Evolutionary conservation across 2,113 vertebrate genomes (phyloP).

Genomic region (Chaetura pelagica): DNA sequence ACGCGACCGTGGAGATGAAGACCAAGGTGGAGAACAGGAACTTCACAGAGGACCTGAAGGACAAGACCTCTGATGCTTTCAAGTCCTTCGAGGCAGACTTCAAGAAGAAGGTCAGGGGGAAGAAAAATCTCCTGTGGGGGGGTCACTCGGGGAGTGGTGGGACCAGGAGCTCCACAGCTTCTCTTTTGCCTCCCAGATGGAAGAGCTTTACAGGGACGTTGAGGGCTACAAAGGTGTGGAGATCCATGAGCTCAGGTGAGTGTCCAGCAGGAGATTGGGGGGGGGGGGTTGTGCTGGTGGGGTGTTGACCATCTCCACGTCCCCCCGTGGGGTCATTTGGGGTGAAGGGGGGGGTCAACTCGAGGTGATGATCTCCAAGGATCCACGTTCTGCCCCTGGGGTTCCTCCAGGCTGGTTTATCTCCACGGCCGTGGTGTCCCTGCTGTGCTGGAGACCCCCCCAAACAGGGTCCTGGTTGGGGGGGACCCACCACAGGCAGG

Average conservation of each 20-base stretch:
- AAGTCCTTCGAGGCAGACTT: not conserved
- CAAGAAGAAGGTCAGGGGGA: not conserved
- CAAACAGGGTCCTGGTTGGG: no score
- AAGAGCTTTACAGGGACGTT: not conserved
- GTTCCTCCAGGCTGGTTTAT: not conserved
- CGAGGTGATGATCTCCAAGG: not conserved
- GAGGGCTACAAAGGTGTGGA: not conserved
- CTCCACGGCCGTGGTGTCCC: no score
- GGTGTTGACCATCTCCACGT: not conserved
- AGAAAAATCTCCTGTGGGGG: no score
- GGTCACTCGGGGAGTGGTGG: no score
- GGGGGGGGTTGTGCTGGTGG: not conserved
- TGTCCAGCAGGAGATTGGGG: fast-evolving
- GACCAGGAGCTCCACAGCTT: no score
- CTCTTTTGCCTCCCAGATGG: not conserved
- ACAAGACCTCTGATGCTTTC: not conserved
- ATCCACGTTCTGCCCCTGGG: not conserved
- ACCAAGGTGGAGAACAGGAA: not conserved
- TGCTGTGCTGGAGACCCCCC: not conserved
- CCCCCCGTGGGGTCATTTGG: not conserved
- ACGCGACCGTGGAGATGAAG: not conserved
- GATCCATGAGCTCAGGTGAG: not conserved
- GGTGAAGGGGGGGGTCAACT: not conserved
- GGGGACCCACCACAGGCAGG: no score
- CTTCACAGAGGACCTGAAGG: fast-evolving